A percentile compares a stretch with the other conserved stretches of the same genome.
These are phyloP conservation scores for Perithous albicinctus DNA, from an alignment of 2,888 invertebrate species.

Conservation along the genomic window DNA sequence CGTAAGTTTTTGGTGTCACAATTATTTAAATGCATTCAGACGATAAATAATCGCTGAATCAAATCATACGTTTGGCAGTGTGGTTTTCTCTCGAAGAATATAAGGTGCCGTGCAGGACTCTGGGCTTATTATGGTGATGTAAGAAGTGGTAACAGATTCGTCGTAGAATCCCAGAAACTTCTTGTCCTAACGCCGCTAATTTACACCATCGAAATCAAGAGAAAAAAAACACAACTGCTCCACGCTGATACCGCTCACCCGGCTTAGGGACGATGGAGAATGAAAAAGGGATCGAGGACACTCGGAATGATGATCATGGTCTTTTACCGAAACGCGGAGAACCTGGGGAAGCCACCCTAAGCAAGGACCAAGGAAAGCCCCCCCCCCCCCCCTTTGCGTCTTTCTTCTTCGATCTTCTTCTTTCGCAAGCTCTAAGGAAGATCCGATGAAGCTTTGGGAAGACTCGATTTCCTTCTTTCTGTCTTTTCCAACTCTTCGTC, in stretches of 20 bases:
- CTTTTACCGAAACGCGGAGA: constrained; percentile 54
- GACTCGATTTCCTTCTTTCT: constrained; percentile 50
- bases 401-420: constrained; percentile 36
- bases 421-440: constrained; percentile 20
- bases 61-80: neutral
- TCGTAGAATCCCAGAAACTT: constrained; percentile 55
- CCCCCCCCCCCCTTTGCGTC: too few species aligned
- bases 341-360: constrained; percentile 68
- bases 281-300: constrained; percentile 65
- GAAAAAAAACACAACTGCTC: constrained; percentile 79
- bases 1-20: neutral
- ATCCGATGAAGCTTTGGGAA: constrained; percentile 16
- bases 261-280: constrained; percentile 48
- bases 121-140: neutral
- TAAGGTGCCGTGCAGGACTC: neutral
- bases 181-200: constrained; percentile 74
- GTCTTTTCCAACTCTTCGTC: constrained; percentile 35
- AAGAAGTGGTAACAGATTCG: constrained; percentile 34
- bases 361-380: constrained; percentile 6
- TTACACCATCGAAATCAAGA: constrained; percentile 74
- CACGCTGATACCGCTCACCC: constrained; percentile 73
- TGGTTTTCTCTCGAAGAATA: neutral
- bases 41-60: neutral
- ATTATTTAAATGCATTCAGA: neutral
- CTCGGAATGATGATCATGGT: constrained; percentile 63